These are phyloP conservation scores for Drosophila takahashii DNA, from an alignment of 1,140 invertebrate species.

Conservation along the genomic window DNA sequence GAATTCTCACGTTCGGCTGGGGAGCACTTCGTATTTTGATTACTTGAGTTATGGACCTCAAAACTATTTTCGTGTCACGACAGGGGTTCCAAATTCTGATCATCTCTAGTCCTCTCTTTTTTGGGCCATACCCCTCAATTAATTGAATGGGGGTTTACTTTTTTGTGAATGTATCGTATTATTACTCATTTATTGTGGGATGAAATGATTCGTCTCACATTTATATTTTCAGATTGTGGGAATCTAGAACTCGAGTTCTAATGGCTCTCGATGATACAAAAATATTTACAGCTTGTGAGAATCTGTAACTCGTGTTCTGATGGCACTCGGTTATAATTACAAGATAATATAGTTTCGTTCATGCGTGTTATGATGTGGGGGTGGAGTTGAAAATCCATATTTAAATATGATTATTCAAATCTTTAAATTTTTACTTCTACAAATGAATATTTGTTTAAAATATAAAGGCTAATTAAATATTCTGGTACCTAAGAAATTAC, in stretches of 20 bases:
- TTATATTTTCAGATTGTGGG: conserved; percentile 8
- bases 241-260: conserved; percentile 8
- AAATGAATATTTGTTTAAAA: too few relatives aligned
- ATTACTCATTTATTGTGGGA: conserved; percentile 34
- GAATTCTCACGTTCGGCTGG: conserved; percentile 19
- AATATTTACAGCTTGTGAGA: conserved; percentile 2
- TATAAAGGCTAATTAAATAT: too few relatives aligned
- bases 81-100: conserved; percentile 8
- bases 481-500: too few relatives aligned
- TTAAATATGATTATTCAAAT: background rate
- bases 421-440: too few relatives aligned
- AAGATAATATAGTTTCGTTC: background rate
- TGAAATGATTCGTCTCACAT: conserved; percentile 10
- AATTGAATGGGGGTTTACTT: conserved; percentile 31
- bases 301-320: conserved; percentile 7
- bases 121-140: conserved; percentile 23
- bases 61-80: conserved; percentile 29
- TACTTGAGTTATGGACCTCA: background rate
- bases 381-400: background rate
- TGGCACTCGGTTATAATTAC: background rate
- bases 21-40: conserved; percentile 2
- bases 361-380: background rate
- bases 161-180: conserved; percentile 25
- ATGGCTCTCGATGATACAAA: background rate
- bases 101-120: conserved; percentile 27